Conservation (phyloP, 2,888 invertebrate species). For the Incurvaria masculella region DNA sequence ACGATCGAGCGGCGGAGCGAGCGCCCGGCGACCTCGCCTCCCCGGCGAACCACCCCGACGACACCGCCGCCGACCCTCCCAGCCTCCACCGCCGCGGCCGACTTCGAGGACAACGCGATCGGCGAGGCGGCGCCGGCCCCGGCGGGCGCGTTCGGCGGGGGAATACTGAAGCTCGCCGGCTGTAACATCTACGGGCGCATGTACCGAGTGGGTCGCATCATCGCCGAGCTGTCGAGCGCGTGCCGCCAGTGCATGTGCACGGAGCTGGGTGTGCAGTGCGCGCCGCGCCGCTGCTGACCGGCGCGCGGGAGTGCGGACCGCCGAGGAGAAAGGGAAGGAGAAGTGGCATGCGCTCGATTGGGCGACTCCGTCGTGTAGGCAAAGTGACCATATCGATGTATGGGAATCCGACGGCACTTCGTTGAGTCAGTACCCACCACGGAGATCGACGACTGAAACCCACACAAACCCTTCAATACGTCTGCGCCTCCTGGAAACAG, state of each 20-base stretch:
- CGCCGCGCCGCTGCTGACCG: slow-evolving; percentile 56
- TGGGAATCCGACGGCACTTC: no score
- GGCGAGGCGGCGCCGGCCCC: slow-evolving; percentile 18
- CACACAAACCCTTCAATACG: no score
- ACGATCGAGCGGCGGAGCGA: slow-evolving; percentile 28
- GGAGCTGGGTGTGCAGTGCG: slow-evolving; percentile 81
- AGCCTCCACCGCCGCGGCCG: slow-evolving; percentile 15
- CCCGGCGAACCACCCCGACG: slow-evolving; percentile 20
- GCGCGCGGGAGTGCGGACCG: no score
- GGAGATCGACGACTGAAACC: no score
- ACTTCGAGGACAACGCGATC: slow-evolving; percentile 4
- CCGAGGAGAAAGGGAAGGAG: no score
- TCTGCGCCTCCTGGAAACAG: no score
- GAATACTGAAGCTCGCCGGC: slow-evolving; percentile 74
- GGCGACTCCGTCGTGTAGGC: no score
- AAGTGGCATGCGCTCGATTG: no score
- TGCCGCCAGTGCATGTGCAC: slow-evolving; percentile 86
- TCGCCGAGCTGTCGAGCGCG: slow-evolving; percentile 75
- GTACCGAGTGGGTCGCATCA: slow-evolving; percentile 80
- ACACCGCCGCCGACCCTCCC: slow-evolving; percentile 1
- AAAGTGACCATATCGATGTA: no score
- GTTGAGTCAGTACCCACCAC: no score
- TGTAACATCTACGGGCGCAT: slow-evolving; percentile 89
- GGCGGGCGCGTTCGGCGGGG: slow-evolving; percentile 35
- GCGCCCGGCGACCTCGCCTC: slow-evolving; percentile 18